Base-by-base conservation (phyloP, 2,113 vertebrate species). In the Scartelaos histophorus region DNA sequence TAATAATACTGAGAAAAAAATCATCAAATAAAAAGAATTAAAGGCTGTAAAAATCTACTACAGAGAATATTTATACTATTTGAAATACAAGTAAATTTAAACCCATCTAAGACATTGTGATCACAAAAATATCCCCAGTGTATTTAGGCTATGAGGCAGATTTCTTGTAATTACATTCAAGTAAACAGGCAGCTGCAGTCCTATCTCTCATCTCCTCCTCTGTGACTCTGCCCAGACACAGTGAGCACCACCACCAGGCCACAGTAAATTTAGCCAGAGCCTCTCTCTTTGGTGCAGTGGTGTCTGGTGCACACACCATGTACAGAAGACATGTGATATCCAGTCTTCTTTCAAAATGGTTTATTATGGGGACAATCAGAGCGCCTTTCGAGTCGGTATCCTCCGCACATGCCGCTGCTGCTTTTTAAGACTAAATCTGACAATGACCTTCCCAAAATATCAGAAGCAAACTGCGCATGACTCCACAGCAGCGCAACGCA, bases 371-470 rank as follows among this genome's bases (percentile, higher is more conserved):
- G 66, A 66, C 54, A 67, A 56, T 53, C 49, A 45, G 21, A 73
- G 76, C 69, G 0, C 78, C 74, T 16, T 6, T 12, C 67, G 38
- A 66, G 38, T 3, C 58, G 43, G 67, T 34, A 35, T 47, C 54
- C 71, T 49, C 78, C 53, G 69, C 51, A 76, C 84, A 85, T 90
- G 86, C 82, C 76, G 69, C 73, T 21, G 73, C 73, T 21, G 78
- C 81, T 81, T 57, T 80, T 74, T 45, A 65, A 74, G 79, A 75
- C 88, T 89, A 90, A 87, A 90, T 90, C 83, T 91, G 85, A 90
- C 79, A 88, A 81, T 91, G 91, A 93, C 92, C 92, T 94, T 92
- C 89, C 88, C 80, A 77, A 87, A 92, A 90, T 88, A 92, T 79
- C 84, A 64, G 64, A 71, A 54, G 76, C 73, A 76, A 75, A 73